Percentiles rank a stretch among this genome's conserved stretches.
Evolutionary conservation across 2,797 vertebrate genomes (phyloP).

Genomic region (Petrocephalus sullivani): DNA sequence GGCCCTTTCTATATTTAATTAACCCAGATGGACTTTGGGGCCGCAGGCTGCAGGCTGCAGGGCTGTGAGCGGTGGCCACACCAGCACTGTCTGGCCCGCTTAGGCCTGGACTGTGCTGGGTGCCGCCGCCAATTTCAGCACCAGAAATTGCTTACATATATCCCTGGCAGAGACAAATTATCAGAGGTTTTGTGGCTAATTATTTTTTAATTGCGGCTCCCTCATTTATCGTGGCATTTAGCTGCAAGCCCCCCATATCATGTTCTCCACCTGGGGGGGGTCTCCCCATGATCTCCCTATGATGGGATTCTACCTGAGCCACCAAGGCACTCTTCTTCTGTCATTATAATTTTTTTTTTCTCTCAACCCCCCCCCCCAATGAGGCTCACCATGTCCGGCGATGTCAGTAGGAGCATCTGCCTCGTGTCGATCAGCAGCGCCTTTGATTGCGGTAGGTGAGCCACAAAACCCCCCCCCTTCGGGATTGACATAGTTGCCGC

Average conservation of each 20-base stretch:
- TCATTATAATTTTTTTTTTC: neutral
- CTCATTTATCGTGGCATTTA: constrained; percentile 51
- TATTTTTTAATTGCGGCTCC: constrained; percentile 58
- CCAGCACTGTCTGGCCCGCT: neutral
- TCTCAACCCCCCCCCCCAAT: constrained; percentile 32
- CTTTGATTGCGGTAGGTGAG: neutral
- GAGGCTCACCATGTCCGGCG: constrained; percentile 40
- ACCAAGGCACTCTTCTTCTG: neutral
- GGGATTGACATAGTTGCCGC: no score
- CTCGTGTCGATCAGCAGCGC: constrained; percentile 32
- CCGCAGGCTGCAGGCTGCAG: neutral
- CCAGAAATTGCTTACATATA: constrained; percentile 49
- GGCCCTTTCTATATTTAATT: constrained; percentile 30
- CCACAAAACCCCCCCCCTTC: neutral
- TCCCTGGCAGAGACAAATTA: constrained; percentile 45
- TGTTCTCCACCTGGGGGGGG: constrained; percentile 42
- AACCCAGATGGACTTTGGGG: constrained; percentile 17
- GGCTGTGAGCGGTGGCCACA: neutral
- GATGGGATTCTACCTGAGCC: constrained; percentile 30
- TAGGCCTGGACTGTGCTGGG: neutral
- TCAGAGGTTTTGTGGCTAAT: constrained; percentile 51
- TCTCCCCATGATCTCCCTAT: constrained; percentile 52
- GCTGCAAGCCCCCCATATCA: constrained; percentile 57
- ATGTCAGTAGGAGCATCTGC: constrained; percentile 54
- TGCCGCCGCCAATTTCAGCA: constrained; percentile 28